Evolutionary conservation across 2,113 vertebrate genomes (phyloP).

Genomic region (Loxodonta africana): DNA sequence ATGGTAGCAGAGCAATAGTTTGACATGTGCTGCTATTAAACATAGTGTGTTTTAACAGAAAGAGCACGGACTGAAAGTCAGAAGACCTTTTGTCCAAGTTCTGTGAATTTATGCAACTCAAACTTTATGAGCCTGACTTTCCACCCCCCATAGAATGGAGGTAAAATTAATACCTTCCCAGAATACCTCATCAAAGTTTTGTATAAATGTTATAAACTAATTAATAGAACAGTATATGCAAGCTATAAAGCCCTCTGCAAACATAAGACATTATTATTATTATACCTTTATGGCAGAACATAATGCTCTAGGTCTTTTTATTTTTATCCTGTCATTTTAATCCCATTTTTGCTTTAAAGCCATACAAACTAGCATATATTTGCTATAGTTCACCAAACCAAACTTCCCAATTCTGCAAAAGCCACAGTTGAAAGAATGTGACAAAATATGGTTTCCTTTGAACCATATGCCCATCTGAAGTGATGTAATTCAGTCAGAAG

Average conservation of each 20-base stretch:
- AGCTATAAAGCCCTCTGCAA: constrained; percentile 41
- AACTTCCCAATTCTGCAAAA: neutral
- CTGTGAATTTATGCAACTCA: neutral
- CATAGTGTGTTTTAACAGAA: neutral
- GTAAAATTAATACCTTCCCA: constrained; percentile 32
- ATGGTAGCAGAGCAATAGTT: neutral
- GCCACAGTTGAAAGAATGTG: neutral
- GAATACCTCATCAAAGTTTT: neutral
- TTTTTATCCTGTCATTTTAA: constrained; percentile 43
- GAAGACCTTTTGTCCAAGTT: neutral
- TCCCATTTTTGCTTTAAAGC: constrained; percentile 12
- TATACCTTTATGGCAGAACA: neutral
- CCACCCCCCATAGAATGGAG: neutral
- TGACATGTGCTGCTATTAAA: neutral
- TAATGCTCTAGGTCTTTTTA: neutral
- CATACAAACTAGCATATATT: neutral
- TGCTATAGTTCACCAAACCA: constrained; percentile 14
- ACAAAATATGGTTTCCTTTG: constrained; percentile 16
- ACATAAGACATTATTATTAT: neutral
- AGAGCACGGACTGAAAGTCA: neutral
- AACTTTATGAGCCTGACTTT: constrained; percentile 5
- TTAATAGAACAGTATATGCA: neutral
- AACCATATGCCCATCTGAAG: neutral
- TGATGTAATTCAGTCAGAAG: constrained; percentile 52
- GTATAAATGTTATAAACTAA: constrained; percentile 29